Conservation (phyloP, 2,888 invertebrate species). For the Serripes groenlandicus region DNA sequence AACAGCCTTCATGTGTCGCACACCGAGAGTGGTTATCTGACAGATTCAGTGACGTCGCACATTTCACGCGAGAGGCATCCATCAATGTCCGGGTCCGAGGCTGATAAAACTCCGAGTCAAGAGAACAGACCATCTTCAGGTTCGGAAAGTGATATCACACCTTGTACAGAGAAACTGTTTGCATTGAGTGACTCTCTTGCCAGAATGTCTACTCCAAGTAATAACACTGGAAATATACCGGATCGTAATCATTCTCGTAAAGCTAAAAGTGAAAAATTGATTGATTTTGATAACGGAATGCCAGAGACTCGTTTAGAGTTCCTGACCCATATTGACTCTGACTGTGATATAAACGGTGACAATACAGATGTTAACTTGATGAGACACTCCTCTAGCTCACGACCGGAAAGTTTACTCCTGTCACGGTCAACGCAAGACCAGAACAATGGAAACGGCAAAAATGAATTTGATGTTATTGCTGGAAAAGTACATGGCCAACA, state of each 20-base stretch:
- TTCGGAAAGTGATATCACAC: constrained; percentile 57
- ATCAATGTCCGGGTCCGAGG: constrained; percentile 42
- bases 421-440: constrained; percentile 2
- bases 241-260: not conserved
- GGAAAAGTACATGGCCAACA: not conserved
- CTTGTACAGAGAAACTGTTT: constrained; percentile 46
- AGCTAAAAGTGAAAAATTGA: constrained; percentile 12
- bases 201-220: constrained; percentile 6
- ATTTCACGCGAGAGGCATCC: constrained; percentile 32
- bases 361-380: constrained; percentile 36
- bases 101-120: constrained; percentile 50
- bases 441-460: constrained; percentile 44
- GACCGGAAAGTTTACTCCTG: constrained; percentile 74
- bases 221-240: not conserved
- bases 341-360: constrained; percentile 26
- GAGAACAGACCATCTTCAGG: constrained; percentile 31
- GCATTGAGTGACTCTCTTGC: constrained; percentile 10
- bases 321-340: constrained; percentile 38
- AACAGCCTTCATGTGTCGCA: constrained; percentile 48
- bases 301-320: constrained; percentile 11
- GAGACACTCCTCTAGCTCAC: constrained; percentile 23
- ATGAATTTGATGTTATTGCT: constrained; percentile 43
- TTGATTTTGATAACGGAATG: constrained; percentile 10
- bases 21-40: constrained; percentile 66
- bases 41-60: constrained; percentile 58